phyloP scores from a whole-genome alignment of 2,797 vertebrate species.

The Pteropus rufus region DNA sequence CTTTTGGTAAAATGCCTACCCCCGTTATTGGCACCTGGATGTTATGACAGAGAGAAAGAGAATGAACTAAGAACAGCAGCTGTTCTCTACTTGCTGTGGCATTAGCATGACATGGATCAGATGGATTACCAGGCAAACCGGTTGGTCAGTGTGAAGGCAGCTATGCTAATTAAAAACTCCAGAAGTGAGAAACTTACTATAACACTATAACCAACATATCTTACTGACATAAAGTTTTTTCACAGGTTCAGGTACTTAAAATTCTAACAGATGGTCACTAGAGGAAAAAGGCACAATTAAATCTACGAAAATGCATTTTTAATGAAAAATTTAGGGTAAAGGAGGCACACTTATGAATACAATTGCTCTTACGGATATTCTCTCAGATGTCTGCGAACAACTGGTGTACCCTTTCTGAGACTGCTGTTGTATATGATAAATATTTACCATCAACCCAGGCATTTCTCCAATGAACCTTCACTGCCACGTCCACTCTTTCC shows the following conservation, averaged over 20 bases:
- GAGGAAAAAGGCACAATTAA: not conserved
- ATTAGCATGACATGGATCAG: not conserved
- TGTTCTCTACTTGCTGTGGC: not conserved
- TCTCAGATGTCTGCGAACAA: not conserved
- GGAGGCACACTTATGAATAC: not conserved
- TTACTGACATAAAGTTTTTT: not conserved
- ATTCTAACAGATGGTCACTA: not conserved
- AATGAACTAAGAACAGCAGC: not conserved
- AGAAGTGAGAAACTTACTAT: not conserved
- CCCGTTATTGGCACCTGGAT: not conserved
- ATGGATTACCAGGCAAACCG: not conserved
- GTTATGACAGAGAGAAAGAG: not conserved
- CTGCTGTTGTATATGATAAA: not conserved
- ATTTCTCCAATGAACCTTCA: not conserved
- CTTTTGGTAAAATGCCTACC: not conserved
- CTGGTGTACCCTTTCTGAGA: not conserved
- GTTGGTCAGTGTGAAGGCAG: not conserved
- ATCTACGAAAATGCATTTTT: not conserved
- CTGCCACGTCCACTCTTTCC: not conserved
- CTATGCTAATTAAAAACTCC: not conserved
- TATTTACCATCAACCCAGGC: not conserved
- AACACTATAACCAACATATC: not conserved
- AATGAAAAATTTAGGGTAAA: not conserved
- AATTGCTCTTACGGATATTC: not conserved
- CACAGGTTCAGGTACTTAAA: not conserved